A percentile compares a stretch with the other conserved stretches of the same genome.
These are phyloP conservation scores for Resseliella maxima DNA, from an alignment of 2,888 invertebrate genomes.

Conservation along the genomic window DNA sequence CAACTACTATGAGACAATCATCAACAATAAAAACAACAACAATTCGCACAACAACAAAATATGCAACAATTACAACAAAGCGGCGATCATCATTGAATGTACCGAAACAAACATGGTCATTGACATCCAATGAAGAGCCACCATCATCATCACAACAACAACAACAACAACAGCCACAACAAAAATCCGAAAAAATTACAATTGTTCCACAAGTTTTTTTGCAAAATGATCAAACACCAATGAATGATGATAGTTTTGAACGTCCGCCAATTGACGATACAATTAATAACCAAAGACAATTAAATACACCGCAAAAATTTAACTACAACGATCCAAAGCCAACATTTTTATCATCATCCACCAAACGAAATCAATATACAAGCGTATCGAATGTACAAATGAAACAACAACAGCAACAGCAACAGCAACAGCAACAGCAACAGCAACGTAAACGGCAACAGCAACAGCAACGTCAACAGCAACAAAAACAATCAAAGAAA, in stretches of 20 bases:
- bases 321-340: not conserved
- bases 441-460: not conserved
- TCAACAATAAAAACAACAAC: too few species aligned
- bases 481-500: not conserved
- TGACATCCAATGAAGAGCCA: slow-evolving; percentile 60
- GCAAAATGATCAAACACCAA: slow-evolving; percentile 64
- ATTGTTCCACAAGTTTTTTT: slow-evolving; percentile 66
- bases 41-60: slow-evolving; percentile 55
- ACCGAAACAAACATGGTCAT: slow-evolving; percentile 59
- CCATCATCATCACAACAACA: too few species aligned
- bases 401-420: not conserved
- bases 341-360: not conserved
- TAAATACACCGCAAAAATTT: slow-evolving; percentile 56
- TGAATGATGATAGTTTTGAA: slow-evolving; percentile 60
- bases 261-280: slow-evolving; percentile 56
- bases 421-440: slow-evolving; percentile 35
- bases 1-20: not conserved
- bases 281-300: slow-evolving; percentile 58
- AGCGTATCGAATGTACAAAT: not conserved
- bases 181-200: slow-evolving; percentile 62
- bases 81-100: slow-evolving; percentile 51
- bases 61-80: not conserved
- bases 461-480: slow-evolving; percentile 20
- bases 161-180: too few species aligned
- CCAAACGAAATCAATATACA: not conserved